phyloP scores from a whole-genome alignment of 2,113 vertebrate species.

The Donacobius atricapilla region DNA sequence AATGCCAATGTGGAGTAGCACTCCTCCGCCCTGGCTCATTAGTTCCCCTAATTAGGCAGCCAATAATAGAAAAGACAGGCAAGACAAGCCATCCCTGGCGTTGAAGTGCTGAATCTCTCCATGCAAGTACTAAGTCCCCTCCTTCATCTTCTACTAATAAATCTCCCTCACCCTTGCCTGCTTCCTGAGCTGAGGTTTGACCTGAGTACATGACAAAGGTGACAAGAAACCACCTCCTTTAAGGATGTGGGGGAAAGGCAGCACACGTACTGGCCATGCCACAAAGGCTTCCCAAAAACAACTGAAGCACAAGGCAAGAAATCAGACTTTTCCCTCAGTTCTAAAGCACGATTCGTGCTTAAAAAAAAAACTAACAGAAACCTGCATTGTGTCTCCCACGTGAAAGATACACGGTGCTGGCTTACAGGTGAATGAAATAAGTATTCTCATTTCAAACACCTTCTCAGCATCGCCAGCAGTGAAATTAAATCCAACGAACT shows the following conservation, averaged over 20 bases:
- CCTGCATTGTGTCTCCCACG: background rate
- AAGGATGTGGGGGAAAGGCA: background rate
- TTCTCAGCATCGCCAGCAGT: background rate
- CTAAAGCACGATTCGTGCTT: background rate
- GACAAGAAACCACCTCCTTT: background rate
- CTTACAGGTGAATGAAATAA: background rate
- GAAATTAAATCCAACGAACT: background rate
- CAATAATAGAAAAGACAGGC: background rate
- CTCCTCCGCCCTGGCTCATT: rapidly evolving
- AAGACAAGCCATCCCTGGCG: rapidly evolving
- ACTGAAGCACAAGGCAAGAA: background rate
- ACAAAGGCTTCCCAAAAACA: background rate
- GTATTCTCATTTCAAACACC: background rate
- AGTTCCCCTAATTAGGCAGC: background rate
- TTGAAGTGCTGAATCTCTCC: rapidly evolving
- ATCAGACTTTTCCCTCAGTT: background rate
- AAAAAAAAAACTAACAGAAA: background rate
- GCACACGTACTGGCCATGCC: background rate
- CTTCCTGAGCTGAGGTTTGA: background rate
- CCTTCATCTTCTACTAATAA: background rate
- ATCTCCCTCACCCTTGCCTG: background rate
- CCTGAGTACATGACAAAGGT: rapidly evolving
- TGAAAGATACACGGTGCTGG: background rate
- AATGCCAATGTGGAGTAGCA: rapidly evolving
- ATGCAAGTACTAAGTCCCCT: background rate